phyloP scores from a whole-genome alignment of 2,113 vertebrate species.

The Pteruthius melanotis region DNA sequence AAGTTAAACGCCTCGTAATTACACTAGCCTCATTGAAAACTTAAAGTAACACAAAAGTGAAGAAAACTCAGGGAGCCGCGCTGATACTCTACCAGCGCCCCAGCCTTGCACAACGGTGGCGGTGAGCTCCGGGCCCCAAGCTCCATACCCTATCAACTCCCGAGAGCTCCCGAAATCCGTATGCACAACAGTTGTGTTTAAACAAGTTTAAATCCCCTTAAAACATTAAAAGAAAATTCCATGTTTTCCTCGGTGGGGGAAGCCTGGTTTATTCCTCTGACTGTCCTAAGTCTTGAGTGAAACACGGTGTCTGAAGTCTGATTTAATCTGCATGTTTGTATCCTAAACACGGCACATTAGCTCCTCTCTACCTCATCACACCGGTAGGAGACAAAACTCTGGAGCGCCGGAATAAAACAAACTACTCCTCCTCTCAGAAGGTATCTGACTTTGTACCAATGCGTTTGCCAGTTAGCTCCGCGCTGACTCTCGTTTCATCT shows the following conservation, averaged over 20 bases:
- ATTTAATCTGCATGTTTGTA: slow-evolving; percentile 82
- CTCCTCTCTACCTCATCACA: slow-evolving; percentile 65
- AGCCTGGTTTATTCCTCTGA: neutral
- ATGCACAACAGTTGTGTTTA: neutral
- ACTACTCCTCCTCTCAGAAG: slow-evolving; percentile 79
- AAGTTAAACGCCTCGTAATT: slow-evolving; percentile 83
- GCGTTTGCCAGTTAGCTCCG: slow-evolving; percentile 79
- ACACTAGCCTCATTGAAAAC: slow-evolving; percentile 70
- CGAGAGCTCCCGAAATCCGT: neutral
- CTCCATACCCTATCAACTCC: neutral
- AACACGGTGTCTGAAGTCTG: slow-evolving; percentile 66
- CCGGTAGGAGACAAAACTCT: slow-evolving; percentile 77
- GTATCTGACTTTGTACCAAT: slow-evolving; percentile 74
- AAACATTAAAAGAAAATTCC: neutral
- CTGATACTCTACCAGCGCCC: neutral
- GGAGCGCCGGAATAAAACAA: slow-evolving; percentile 79
- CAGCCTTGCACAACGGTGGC: neutral
- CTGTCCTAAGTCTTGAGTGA: neutral
- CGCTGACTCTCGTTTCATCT: slow-evolving; percentile 81
- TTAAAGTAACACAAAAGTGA: slow-evolving; percentile 39
- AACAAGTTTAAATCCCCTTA: neutral
- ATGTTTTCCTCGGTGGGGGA: neutral
- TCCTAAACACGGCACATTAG: slow-evolving; percentile 80
- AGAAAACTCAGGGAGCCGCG: neutral
- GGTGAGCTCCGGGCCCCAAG: neutral